phyloP scores from a whole-genome alignment of 37 sponge, comb jelly and placozoan species.

The Haliclona indistincta region DNA sequence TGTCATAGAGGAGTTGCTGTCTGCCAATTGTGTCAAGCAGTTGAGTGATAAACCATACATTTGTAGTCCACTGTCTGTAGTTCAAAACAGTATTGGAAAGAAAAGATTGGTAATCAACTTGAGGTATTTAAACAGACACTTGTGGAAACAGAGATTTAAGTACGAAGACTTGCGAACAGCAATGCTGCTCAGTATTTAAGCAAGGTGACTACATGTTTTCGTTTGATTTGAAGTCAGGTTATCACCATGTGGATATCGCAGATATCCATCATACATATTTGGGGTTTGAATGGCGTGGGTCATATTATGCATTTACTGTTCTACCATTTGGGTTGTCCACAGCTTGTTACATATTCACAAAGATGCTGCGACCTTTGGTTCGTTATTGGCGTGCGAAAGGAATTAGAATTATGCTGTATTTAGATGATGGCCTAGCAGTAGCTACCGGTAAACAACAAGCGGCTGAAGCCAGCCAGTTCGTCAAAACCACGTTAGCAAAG shows the following conservation, averaged over 20 bases:
- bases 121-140: constrained; percentile 11
- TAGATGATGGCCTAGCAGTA: constrained; percentile 45
- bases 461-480: not conserved
- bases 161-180: constrained; percentile 31
- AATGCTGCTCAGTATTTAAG: constrained; percentile 12
- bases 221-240: no score
- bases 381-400: constrained; percentile 21
- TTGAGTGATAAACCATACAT: not conserved
- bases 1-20: constrained; percentile 5
- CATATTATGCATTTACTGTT: not conserved
- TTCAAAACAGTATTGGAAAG: not conserved
- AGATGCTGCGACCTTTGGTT: constrained; percentile 27
- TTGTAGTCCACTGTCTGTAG: constrained; percentile 39
- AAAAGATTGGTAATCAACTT: constrained; percentile 24
- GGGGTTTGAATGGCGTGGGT: constrained; percentile 22
- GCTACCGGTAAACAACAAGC: not conserved
- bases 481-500: constrained; percentile 1
- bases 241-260: no score
- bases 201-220: constrained; percentile 16
- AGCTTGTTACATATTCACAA: constrained; percentile 29
- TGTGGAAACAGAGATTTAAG: constrained; percentile 25
- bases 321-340: no score
- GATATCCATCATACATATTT: constrained; percentile 21
- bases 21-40: not conserved
- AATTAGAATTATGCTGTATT: constrained; percentile 22